phyloP scores from a whole-genome alignment of 2,797 vertebrate species.

The Natrix natrix region DNA sequence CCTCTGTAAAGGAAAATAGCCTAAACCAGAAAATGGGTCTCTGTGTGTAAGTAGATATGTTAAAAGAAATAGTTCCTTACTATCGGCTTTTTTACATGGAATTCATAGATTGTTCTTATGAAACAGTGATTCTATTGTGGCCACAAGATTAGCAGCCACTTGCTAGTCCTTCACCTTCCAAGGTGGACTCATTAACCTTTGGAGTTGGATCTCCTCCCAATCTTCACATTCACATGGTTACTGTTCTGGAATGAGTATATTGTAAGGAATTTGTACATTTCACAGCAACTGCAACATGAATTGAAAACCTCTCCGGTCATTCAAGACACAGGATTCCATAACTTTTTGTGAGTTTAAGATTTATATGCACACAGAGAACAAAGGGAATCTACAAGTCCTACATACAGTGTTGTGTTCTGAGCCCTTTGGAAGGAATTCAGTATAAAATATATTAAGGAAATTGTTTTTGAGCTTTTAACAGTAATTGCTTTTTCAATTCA shows the following conservation, averaged over 20 bases:
- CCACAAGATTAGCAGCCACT: background rate
- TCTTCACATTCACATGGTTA: background rate
- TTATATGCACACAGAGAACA: background rate
- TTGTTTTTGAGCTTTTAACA: background rate
- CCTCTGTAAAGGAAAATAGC: background rate
- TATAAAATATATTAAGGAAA: background rate
- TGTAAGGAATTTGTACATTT: background rate
- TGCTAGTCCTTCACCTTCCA: background rate
- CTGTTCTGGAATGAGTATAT: background rate
- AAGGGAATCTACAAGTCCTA: background rate
- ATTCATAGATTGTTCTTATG: background rate
- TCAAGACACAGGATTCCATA: background rate
- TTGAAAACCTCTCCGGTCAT: background rate
- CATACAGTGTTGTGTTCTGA: background rate
- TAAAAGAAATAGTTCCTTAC: background rate
- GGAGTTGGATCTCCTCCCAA: background rate
- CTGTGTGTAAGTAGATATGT: background rate
- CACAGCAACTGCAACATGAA: background rate
- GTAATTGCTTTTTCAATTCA: background rate
- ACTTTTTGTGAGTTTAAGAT: background rate
- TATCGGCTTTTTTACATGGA: background rate
- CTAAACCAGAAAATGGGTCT: background rate
- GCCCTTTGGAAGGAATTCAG: background rate
- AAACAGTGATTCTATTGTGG: background rate
- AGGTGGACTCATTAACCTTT: background rate